These are phyloP conservation scores for Calameuta filiformis DNA, from an alignment of 2,888 invertebrate genomes.

Conservation along the genomic window DNA sequence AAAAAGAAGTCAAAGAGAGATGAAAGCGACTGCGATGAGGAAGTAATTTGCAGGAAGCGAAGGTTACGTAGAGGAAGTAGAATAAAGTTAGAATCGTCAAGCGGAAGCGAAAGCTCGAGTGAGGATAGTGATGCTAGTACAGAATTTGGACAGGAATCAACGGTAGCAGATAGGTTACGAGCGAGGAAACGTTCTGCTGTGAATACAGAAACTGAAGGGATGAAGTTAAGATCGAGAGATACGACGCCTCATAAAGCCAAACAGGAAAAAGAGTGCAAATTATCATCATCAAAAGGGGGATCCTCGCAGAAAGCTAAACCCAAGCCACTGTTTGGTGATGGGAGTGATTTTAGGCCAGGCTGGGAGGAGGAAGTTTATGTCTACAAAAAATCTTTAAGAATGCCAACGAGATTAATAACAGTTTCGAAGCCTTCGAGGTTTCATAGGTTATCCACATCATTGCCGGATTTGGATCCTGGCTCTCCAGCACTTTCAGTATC, in stretches of 20 bases:
- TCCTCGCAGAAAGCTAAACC: slow-evolving; percentile 49
- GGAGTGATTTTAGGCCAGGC: slow-evolving; percentile 79
- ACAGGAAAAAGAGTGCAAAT: slow-evolving; percentile 46
- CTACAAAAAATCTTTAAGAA: slow-evolving; percentile 83
- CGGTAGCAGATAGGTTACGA: slow-evolving; percentile 58
- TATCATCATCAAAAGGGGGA: slow-evolving; percentile 55
- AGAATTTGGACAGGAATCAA: slow-evolving; percentile 45
- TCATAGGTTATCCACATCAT: slow-evolving; percentile 77
- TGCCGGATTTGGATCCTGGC: slow-evolving; percentile 81
- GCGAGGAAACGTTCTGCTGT: slow-evolving; percentile 54
- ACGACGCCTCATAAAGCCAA: slow-evolving; percentile 53
- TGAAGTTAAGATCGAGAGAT: slow-evolving; percentile 56
- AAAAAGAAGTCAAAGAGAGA: slow-evolving; percentile 51
- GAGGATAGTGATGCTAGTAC: slow-evolving; percentile 51
- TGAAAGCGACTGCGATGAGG: slow-evolving; percentile 65
- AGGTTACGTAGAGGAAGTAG: slow-evolving; percentile 56
- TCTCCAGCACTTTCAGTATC: slow-evolving; percentile 77
- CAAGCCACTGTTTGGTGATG: slow-evolving; percentile 77
- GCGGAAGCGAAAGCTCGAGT: slow-evolving; percentile 29
- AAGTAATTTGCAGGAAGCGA: slow-evolving; percentile 49
- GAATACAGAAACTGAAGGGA: slow-evolving; percentile 50
- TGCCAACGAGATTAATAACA: slow-evolving; percentile 84
- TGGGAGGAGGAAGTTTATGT: slow-evolving; percentile 88
- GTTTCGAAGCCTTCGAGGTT: slow-evolving; percentile 80
- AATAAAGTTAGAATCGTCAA: slow-evolving; percentile 56